Conservation (phyloP, 2,113 vertebrate species). For the Eleginops maclovinus region DNA sequence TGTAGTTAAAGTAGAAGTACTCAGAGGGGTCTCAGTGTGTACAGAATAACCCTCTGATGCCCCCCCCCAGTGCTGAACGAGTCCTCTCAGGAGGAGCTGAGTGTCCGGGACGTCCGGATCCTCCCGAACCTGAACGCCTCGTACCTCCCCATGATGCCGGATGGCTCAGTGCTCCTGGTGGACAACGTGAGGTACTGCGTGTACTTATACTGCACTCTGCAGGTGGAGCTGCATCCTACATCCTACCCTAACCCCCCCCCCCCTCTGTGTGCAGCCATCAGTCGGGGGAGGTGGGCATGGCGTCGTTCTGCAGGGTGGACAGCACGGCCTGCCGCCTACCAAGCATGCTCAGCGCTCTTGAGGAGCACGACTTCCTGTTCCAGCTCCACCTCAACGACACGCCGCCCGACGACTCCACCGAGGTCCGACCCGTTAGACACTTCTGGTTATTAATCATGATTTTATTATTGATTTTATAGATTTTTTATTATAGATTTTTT, state of each 20-base stretch:
- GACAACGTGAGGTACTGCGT: slow-evolving; percentile 93
- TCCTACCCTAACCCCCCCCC: no score
- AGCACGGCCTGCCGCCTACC: slow-evolving; percentile 83
- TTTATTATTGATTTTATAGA: no score
- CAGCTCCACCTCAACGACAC: slow-evolving; percentile 88
- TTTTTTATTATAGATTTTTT: no score
- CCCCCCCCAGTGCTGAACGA: slow-evolving; percentile 87
- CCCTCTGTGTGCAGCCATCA: slow-evolving; percentile 82
- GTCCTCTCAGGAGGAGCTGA: slow-evolving; percentile 91
- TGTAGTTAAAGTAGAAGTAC: no score
- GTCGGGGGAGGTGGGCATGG: slow-evolving; percentile 90
- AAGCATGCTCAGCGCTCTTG: slow-evolving; percentile 88
- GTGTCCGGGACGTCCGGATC: slow-evolving; percentile 86
- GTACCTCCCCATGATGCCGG: slow-evolving; percentile 92
- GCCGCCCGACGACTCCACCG: slow-evolving; percentile 85
- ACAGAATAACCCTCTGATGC: no score
- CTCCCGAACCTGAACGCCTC: slow-evolving; percentile 92
- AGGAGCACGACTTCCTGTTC: slow-evolving; percentile 94
- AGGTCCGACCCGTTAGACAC: slow-evolving; percentile 81
- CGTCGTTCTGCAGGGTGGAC: slow-evolving; percentile 88
- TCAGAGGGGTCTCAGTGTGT: no score
- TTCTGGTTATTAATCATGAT: no score
- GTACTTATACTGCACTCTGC: no score
- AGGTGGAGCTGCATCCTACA: no score
- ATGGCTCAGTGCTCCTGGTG: slow-evolving; percentile 91